Conservation (phyloP, 2,888 invertebrate genomes). For the Allolobophora icterica region DNA sequence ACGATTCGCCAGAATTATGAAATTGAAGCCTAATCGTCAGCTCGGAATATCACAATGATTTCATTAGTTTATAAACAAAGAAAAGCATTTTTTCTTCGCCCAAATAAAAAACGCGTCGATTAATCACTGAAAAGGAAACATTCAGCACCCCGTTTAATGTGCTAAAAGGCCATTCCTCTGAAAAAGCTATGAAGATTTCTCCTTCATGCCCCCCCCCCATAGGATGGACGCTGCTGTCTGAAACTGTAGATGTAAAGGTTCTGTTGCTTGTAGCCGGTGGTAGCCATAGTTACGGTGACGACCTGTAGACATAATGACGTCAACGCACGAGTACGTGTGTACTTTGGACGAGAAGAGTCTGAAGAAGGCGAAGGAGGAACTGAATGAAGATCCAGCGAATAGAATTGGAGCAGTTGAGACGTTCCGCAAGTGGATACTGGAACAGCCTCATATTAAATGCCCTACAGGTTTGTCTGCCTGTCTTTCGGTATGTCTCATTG, state of each 20-base stretch:
- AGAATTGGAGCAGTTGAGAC: constrained; percentile 34
- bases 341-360: constrained; percentile 34
- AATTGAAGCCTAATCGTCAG: too few species aligned
- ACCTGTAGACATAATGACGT: background rate
- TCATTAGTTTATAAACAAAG: too few species aligned
- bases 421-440: constrained; percentile 38
- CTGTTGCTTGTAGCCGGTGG: background rate
- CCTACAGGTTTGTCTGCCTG: constrained; percentile 37
- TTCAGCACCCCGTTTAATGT: too few species aligned
- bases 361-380: constrained; percentile 43
- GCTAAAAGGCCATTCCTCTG: too few species aligned
- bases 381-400: constrained; percentile 41
- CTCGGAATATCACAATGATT: too few species aligned
- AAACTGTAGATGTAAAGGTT: background rate
- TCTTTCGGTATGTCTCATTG: background rate
- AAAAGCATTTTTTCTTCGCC: too few species aligned
- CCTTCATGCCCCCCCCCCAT: too few species aligned
- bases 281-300: background rate
- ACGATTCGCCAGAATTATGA: too few species aligned
- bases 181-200: too few species aligned
- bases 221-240: too few species aligned
- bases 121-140: too few species aligned
- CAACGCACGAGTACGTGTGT: constrained; percentile 30
- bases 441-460: constrained; percentile 39
- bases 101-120: too few species aligned